A percentile compares a stretch with the other conserved stretches of the same genome.
These are phyloP conservation scores for Drosophila yooni DNA, from an alignment of 2,888 invertebrate genomes.

Conservation along the genomic window DNA sequence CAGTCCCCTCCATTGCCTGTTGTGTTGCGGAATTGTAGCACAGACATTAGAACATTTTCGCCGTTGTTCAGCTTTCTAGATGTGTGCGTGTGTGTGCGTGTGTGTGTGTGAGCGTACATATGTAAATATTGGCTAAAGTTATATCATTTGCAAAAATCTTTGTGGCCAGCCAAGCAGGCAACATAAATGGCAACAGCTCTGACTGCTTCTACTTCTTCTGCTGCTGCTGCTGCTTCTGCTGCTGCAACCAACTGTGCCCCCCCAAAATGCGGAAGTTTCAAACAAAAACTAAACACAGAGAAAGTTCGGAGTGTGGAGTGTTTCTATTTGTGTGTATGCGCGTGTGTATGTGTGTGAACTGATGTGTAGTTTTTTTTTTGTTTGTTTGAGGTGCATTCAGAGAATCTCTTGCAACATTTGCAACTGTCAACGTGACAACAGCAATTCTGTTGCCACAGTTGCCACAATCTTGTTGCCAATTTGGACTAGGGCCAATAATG, in stretches of 20 bases:
- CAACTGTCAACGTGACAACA: constrained; percentile 77
- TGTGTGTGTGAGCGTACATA: constrained; percentile 35
- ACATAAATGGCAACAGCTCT: constrained; percentile 58
- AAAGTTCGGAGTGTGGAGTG: constrained; percentile 9
- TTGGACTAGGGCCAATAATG: constrained; percentile 71
- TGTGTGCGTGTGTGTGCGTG: constrained; percentile 35
- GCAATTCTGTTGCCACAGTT: constrained; percentile 45
- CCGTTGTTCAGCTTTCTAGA: constrained; percentile 50
- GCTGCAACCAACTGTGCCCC: constrained; percentile 48
- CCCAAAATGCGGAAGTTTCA: constrained; percentile 75
- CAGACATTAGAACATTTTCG: constrained; percentile 63
- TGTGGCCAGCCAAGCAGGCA: constrained; percentile 76
- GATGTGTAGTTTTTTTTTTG: constrained; percentile 22
- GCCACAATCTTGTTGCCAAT: constrained; percentile 69
- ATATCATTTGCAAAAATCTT: constrained; percentile 76
- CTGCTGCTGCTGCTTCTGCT: constrained; percentile 31
- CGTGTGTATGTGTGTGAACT: constrained; percentile 8
- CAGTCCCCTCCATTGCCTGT: background rate
- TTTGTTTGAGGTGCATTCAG: constrained; percentile 8
- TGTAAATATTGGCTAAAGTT: constrained; percentile 77
- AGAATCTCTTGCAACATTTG: constrained; percentile 67
- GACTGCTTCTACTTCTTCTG: constrained; percentile 31
- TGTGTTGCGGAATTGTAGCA: constrained; percentile 48
- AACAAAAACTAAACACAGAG: constrained; percentile 48
- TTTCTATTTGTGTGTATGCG: constrained; percentile 1